A percentile compares a stretch with the other conserved stretches of the same genome.
phyloP scores from a whole-genome alignment of 2,113 vertebrate genomes.

The Anhinga anhinga region DNA sequence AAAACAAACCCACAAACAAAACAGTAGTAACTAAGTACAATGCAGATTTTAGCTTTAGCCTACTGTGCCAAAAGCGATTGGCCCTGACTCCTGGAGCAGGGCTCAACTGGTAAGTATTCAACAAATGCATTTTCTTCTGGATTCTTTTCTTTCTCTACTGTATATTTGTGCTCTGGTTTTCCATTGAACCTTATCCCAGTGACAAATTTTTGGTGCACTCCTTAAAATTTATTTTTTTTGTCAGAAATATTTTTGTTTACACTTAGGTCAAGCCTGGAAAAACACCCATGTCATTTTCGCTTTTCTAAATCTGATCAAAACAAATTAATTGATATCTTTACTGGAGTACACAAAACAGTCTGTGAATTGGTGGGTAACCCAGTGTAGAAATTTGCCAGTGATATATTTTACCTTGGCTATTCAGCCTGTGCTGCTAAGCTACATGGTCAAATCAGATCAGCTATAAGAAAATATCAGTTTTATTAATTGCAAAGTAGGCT shows the following conservation, averaged over 20 bases:
- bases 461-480: not conserved
- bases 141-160: not conserved
- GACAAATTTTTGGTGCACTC: not conserved
- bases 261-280: not conserved
- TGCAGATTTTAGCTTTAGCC: not conserved
- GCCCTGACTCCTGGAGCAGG: not conserved
- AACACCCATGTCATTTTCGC: not conserved
- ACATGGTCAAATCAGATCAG: not conserved
- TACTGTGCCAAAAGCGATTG: not conserved
- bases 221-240: not conserved
- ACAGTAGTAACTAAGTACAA: not conserved
- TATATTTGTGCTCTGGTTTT: not conserved
- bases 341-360: not conserved
- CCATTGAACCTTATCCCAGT: not conserved
- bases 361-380: not conserved
- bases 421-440: not conserved
- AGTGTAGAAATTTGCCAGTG: not conserved
- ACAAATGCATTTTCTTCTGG: not conserved
- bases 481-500: not conserved
- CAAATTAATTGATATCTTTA: not conserved
- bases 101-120: not conserved
- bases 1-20: not conserved
- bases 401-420: not conserved
- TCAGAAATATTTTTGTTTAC: not conserved
- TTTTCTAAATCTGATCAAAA: not conserved